Evolutionary conservation across 1,140 invertebrate species (phyloP).

Genomic region (Acromyrmex echinatior): DNA sequence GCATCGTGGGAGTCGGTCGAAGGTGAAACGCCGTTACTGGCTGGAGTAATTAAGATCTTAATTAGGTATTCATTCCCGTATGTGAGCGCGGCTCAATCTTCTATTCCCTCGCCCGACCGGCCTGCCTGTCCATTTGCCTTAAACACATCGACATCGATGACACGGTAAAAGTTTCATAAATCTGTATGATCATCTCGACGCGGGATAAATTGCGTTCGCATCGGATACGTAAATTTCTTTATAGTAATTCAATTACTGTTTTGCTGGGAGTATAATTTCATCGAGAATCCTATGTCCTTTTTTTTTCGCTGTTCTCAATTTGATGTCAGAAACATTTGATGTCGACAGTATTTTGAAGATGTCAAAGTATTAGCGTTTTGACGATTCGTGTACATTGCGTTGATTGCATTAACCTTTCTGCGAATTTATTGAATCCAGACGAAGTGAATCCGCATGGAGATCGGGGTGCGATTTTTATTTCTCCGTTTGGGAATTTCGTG

Average conservation of each 20-base stretch:
- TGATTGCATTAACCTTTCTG: background rate
- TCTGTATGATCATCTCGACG: slow-evolving; percentile 42
- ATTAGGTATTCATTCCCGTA: slow-evolving; percentile 82
- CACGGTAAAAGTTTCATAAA: slow-evolving; percentile 70
- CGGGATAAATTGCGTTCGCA: slow-evolving; percentile 47
- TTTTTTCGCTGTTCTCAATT: background rate
- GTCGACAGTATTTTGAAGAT: background rate
- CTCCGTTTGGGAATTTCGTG: background rate
- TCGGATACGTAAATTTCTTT: background rate
- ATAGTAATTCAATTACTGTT: slow-evolving; percentile 20
- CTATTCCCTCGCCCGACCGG: slow-evolving; percentile 32
- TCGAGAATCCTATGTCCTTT: background rate
- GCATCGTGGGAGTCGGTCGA: slow-evolving; percentile 84
- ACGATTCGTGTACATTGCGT: background rate
- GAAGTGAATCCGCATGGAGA: background rate
- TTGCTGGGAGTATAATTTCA: slow-evolving; percentile 41
- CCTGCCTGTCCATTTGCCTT: slow-evolving; percentile 15
- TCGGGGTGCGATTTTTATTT: background rate
- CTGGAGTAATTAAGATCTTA: slow-evolving; percentile 84
- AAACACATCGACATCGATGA: slow-evolving; percentile 62
- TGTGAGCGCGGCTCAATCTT: slow-evolving; percentile 65
- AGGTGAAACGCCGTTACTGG: slow-evolving; percentile 78
- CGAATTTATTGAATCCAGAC: background rate
- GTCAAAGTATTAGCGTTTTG: background rate
- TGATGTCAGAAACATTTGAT: background rate